Conservation (phyloP, 2,113 vertebrate species). For the Tricholaema leucomelas region DNA sequence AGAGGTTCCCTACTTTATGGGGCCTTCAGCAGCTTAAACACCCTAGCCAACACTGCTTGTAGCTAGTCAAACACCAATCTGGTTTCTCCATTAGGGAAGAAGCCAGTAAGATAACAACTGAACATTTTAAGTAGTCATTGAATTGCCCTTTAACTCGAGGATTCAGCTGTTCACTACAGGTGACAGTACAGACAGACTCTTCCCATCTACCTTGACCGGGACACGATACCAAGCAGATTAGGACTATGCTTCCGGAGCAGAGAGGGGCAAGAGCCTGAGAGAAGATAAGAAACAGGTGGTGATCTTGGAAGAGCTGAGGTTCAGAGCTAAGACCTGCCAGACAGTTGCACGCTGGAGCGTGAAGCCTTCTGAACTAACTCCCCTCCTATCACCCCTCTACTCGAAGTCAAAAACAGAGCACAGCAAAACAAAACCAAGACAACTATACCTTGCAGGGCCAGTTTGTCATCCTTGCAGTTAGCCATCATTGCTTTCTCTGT, state of each 20-base stretch:
- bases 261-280: neutral
- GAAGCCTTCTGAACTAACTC: neutral
- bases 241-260: neutral
- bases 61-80: neutral
- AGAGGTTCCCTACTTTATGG: neutral
- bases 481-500: neutral
- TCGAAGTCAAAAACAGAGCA: neutral
- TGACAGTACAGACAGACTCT: neutral
- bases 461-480: neutral
- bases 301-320: neutral
- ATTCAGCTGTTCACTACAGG: neutral
- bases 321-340: neutral
- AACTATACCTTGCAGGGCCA: slow-evolving; percentile 15
- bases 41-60: neutral
- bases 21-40: neutral
- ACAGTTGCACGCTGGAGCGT: neutral
- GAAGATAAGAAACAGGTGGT: neutral
- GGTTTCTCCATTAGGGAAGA: neutral
- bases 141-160: neutral
- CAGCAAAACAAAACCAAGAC: neutral
- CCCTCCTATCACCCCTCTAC: neutral
- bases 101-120: neutral
- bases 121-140: neutral
- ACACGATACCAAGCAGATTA: neutral
- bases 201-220: neutral